These are phyloP conservation scores for Betta splendens DNA, from an alignment of 2,797 vertebrate genomes.

Conservation along the genomic window DNA sequence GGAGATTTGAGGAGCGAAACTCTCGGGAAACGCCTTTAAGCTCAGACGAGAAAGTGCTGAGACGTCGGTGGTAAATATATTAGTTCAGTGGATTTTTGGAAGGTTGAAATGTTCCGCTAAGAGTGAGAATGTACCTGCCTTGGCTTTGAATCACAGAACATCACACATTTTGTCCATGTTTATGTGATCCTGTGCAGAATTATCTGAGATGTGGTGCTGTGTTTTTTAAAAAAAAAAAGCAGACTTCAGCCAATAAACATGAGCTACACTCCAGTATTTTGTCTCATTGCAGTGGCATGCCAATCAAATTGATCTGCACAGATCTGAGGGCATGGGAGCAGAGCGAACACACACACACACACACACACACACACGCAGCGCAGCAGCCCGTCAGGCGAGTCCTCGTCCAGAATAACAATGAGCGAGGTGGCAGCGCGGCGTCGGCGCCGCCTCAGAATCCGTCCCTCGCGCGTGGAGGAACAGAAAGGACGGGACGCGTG, in stretches of 20 bases:
- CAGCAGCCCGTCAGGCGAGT: constrained; percentile 45
- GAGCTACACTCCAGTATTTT: constrained; percentile 12
- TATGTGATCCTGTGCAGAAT: constrained; percentile 9
- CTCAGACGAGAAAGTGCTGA: constrained; percentile 30
- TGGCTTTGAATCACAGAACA: neutral
- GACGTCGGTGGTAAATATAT: constrained; percentile 27
- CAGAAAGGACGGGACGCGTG: constrained; percentile 4
- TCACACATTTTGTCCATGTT: constrained; percentile 1
- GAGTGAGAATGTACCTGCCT: constrained; percentile 5
- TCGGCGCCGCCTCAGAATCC: constrained; percentile 24
- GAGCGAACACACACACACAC: constrained; percentile 34
- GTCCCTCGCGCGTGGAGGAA: neutral
- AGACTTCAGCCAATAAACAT: constrained; percentile 29
- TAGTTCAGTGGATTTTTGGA: constrained; percentile 19
- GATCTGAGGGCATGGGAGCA: constrained; percentile 46
- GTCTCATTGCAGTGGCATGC: constrained; percentile 36
- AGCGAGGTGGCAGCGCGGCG: constrained; percentile 33
- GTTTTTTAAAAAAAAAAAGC: constrained; percentile 32
- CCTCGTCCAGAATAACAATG: constrained; percentile 70
- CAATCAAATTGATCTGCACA: constrained; percentile 52
- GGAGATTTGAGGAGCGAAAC: constrained; percentile 36
- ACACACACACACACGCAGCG: constrained; percentile 17
- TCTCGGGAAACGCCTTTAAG: constrained; percentile 32
- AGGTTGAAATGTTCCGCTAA: constrained; percentile 22
- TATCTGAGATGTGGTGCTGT: constrained; percentile 15